Base-by-base conservation (phyloP, 2,797 vertebrate genomes). In the Spizella passerina region DNA sequence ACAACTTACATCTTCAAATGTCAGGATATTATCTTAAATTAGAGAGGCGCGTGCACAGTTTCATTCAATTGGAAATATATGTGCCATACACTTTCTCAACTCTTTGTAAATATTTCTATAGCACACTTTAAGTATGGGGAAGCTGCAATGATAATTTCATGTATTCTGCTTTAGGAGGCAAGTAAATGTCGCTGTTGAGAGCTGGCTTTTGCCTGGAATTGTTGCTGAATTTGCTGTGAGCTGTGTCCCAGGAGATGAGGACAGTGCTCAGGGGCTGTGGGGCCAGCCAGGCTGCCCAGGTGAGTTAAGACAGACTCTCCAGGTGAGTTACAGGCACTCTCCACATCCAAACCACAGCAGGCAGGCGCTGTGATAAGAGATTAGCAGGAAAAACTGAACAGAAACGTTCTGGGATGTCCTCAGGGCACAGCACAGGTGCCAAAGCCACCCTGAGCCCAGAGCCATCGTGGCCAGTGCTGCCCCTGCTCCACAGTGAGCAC, bases 191-290 rank as follows among this genome's bases (percentile, higher is more conserved):
- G 70, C n/a, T 56, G 15, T 50, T 56, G 46, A 8, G n/a, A 66
- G 30, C 19, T 73, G 83, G 41, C 8, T 79, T 63, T 49, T 77
- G 23, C 59, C 9, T 82, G 77, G 73, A 16, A 10, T 53, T 68
- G 79, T 14, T 8, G 14, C 19, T 60, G 78, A 22, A 55, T 75
- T 68, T 71, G 30, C 5, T 64, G 52, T 38, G 70, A 71, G 46
- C 47, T 66, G 52, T 49, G 57, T 80, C 86, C 66, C 57, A 15
- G n/a, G 71, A 34, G 49, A 19, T 27, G 14, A 1, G 14, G 6
- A 1, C 68, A 43, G 46, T 19, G 41, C 32, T 56, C 0, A 0
- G 4, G 52, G 15, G 43, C 1, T n/a, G 47, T 30, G 11, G 1
- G 2, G 66, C n/a, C 80, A 30, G 68, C 2, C 4, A 64, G 19